phyloP scores from a whole-genome alignment of 2,888 invertebrate genomes.

The Theretra japonica region DNA sequence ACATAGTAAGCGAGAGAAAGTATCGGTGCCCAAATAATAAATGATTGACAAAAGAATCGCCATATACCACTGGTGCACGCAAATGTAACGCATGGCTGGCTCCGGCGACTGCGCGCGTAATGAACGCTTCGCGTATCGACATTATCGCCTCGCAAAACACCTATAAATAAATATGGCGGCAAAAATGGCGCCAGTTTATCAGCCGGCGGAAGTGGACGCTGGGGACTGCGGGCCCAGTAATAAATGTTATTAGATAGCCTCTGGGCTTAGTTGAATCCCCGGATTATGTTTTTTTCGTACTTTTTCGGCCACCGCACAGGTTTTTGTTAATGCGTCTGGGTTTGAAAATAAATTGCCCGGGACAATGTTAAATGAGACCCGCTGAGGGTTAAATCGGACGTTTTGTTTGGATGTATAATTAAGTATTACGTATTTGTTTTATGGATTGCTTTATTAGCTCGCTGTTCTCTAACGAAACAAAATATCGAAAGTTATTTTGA shows the following conservation, averaged over 20 bases:
- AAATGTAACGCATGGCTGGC: constrained; percentile 43
- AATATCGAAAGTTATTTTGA: neutral
- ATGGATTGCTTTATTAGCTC: neutral
- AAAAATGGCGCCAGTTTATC: constrained; percentile 85
- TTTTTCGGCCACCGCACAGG: constrained; percentile 65
- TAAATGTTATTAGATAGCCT: constrained; percentile 85
- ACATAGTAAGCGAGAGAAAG: neutral
- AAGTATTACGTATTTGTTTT: constrained; percentile 2
- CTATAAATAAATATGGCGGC: constrained; percentile 85
- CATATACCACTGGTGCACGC: constrained; percentile 25
- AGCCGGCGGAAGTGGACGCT: constrained; percentile 82
- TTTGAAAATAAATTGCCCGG: constrained; percentile 75
- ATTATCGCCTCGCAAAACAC: constrained; percentile 74
- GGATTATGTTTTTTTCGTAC: constrained; percentile 74
- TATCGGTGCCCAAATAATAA: neutral
- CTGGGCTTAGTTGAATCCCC: constrained; percentile 77
- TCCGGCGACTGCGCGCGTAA: constrained; percentile 52
- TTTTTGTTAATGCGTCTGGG: constrained; percentile 84
- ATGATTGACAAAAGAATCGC: neutral
- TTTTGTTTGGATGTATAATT: constrained; percentile 29
- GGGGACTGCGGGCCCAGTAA: constrained; percentile 79
- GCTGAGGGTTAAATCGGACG: constrained; percentile 23
- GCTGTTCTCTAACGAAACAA: neutral
- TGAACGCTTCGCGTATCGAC: constrained; percentile 70
- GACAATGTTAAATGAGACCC: constrained; percentile 59